Base-by-base conservation (phyloP, 2,797 vertebrate species). In the Forpus xanthops region DNA sequence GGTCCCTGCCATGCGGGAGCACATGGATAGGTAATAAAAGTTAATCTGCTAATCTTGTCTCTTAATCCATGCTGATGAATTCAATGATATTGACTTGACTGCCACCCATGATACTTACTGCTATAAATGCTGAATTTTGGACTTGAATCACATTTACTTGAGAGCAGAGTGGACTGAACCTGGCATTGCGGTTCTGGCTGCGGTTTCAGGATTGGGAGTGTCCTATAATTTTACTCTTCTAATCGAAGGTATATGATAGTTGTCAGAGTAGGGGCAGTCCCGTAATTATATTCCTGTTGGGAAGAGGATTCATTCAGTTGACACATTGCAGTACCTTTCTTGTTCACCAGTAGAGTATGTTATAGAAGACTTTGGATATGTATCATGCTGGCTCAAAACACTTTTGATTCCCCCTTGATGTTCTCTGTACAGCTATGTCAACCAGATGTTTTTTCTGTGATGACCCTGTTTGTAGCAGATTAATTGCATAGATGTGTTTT, bases 21-120 rank as follows among this genome's bases (percentile, higher is more conserved):
- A 61, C 1, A 4, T 24, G 76, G 66, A 20, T 56, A 85, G 79
- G 89, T 94, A 87, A 88, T 85, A 90, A 81, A 95, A 93, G 42
- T 89, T 93, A 89, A 82, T 84, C 93, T 90, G 64, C 81, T 94
- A 92, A 90, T 88, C 71, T 89, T 92, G 50, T 61, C 80, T 89
- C 84, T 82, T 90, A 93, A 93, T 93, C 84, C 49, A 5, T 15
- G 71, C 71, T 64, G 70, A 60, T 90, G 77, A 68, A 73, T 78
- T 95, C 47, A 70, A 15, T 88, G 14, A 4, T n/a, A 25, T 56
- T 13, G 58, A 35, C 86, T 88, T 45, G 76, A 58, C 70, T 94
- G 44, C 8, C 52, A 56, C 52, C 27, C 9, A 0, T 94, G 50
- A 41, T n/a, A 56, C 5, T 12, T 50, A 31, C 14, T 64, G 58